Evolutionary conservation across 2,113 vertebrate species (phyloP).

Genomic region (Neolamprologus devosi): DNA sequence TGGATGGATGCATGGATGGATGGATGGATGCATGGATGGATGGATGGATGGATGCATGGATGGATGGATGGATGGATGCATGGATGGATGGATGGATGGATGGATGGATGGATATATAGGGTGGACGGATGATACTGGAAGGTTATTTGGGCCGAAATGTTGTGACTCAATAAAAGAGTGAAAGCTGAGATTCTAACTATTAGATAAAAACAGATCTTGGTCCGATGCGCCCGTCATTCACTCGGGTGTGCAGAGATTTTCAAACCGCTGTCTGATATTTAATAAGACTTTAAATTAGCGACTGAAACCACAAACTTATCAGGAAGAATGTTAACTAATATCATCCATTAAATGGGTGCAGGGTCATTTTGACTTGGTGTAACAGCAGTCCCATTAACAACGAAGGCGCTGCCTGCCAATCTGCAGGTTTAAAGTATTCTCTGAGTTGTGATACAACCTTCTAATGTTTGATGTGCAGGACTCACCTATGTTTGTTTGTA

Average conservation of each 20-base stretch:
- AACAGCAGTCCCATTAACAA: fast-evolving
- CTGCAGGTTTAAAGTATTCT: not conserved
- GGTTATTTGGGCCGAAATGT: not conserved
- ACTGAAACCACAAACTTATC: not conserved
- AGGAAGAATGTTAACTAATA: not conserved
- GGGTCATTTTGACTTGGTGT: not conserved
- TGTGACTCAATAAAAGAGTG: not conserved
- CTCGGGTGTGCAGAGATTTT: not conserved
- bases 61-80: fast-evolving
- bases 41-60: fast-evolving
- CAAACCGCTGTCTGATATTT: not conserved
- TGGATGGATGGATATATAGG: fast-evolving
- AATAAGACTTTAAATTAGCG: not conserved
- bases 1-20: fast-evolving
- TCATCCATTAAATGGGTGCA: not conserved
- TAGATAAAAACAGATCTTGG: not conserved
- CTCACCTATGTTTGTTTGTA: not conserved
- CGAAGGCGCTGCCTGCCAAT: not conserved
- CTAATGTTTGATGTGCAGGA: not conserved
- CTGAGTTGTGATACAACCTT: not conserved
- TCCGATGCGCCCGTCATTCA: not conserved
- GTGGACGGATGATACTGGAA: fast-evolving
- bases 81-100: fast-evolving
- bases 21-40: fast-evolving
- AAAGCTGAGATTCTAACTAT: not conserved